Evolutionary conservation across 2,888 invertebrate genomes (phyloP), one percentile per base, ranked within the genome.

Genomic region (Onthophagus sagittarius): DNA sequence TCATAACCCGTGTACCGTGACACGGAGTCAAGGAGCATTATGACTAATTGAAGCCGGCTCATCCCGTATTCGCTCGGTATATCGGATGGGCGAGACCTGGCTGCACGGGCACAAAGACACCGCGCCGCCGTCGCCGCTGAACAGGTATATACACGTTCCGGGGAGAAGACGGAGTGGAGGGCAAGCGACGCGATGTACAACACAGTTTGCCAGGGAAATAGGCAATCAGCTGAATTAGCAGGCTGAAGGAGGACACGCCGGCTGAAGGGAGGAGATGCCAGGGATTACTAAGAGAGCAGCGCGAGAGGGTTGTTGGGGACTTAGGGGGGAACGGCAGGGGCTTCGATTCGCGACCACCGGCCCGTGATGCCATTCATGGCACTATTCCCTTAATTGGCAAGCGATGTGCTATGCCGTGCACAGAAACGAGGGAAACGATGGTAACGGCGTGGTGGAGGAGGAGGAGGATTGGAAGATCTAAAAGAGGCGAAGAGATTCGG

Each of bases 231-330:
- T 82, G 84, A 83, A 84, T 84, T 79, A 80, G 80, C 78, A 78
- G 76, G 62, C 71, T 62, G 53, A 71, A 75, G 77, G 79, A 79
- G 78, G 76, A 77, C 39, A 53, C 39, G 39, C 39, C 39, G 39
- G 39, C 39, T 53, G 39, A 53, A 53, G 39, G 39, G 39, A 53
- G 39, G 39, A 53, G 39, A 53, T 32, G 67, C 13, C 67, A 32
- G 67, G 80, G 80, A 82, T 82, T 82, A 83, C 82, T 82, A 84
- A 84, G 83, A 84, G 84, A 84, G 84, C 84, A 84, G 82, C 82
- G 79, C n/a, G 31, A 67, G 31, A 67, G 31, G n/a, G 67, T 31
- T 32, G 67, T n/a, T 23, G 32, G 32, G 67, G 15, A 63, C 14
- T 13, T 14, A 79, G 78, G 77, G 77, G 78, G 23, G 23, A 23